Evolutionary conservation across 1,140 invertebrate species (phyloP).

Genomic region (Druon quercuslanigerum): DNA sequence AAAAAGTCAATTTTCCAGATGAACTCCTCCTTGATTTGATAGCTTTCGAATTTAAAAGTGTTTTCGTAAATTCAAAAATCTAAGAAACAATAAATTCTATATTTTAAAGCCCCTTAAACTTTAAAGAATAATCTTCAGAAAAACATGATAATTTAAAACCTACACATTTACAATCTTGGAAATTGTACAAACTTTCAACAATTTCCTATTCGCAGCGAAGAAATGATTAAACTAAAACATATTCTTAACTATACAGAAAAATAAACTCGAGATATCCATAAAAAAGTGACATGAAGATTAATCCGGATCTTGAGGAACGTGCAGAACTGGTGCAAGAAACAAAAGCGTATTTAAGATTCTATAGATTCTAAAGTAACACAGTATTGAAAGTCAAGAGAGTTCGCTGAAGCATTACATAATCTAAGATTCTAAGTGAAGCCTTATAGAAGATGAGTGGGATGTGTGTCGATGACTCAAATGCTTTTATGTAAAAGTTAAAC

Average conservation of each 20-base stretch:
- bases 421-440: conserved; percentile 47
- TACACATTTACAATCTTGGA: too few relatives aligned
- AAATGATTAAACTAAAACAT: too few relatives aligned
- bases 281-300: conserved; percentile 6
- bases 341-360: conserved; percentile 9
- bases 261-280: neutral
- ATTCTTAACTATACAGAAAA: neutral
- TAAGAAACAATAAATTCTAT: too few relatives aligned
- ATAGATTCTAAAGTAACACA: conserved; percentile 28
- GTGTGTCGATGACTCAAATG: conserved; percentile 50
- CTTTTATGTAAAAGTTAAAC: conserved; percentile 63
- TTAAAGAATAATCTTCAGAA: too few relatives aligned
- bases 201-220: too few relatives aligned
- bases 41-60: too few relatives aligned
- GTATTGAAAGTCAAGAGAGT: conserved; percentile 42
- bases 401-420: conserved; percentile 44
- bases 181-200: too few relatives aligned
- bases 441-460: conserved; percentile 43
- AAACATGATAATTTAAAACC: too few relatives aligned
- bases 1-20: too few relatives aligned
- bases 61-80: too few relatives aligned
- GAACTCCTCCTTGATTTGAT: too few relatives aligned
- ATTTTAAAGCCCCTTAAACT: too few relatives aligned
- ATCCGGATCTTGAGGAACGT: conserved; percentile 5
- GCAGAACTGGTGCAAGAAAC: conserved; percentile 6